phyloP scores from a whole-genome alignment of 2,113 vertebrate species.

The Hypanus sabinus region DNA sequence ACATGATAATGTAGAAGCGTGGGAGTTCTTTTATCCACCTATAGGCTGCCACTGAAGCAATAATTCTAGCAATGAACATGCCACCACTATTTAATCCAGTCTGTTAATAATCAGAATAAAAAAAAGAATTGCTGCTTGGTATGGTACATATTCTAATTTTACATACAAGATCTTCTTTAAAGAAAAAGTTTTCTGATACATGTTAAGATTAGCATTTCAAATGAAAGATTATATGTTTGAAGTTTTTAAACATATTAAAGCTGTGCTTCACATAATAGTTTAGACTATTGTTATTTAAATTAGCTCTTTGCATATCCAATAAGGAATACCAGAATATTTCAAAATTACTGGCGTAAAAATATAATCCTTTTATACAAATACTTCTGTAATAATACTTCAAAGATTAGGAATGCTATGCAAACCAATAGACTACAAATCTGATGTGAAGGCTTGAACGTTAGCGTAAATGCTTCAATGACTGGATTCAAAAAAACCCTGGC shows the following conservation, averaged over 20 bases:
- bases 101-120: background rate
- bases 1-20: background rate
- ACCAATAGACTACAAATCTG: slow-evolving; percentile 9
- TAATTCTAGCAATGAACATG: background rate
- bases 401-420: slow-evolving; percentile 12
- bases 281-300: slow-evolving; percentile 23
- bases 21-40: background rate
- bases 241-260: slow-evolving; percentile 3
- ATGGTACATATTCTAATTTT: background rate
- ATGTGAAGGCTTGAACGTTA: background rate
- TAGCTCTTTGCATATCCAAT: slow-evolving; percentile 16
- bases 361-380: slow-evolving; percentile 32
- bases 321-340: slow-evolving; percentile 13
- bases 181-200: background rate
- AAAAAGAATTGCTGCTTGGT: background rate
- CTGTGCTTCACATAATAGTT: background rate
- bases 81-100: background rate
- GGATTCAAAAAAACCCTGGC: background rate
- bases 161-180: background rate
- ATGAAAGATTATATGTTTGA: background rate
- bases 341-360: slow-evolving; percentile 28
- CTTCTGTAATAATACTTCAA: slow-evolving; percentile 2
- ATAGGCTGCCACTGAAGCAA: background rate
- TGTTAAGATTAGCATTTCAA: background rate
- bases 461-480: background rate